A percentile compares a stretch with the other conserved stretches of the same genome.
These are phyloP conservation scores for Gymnoscelis rufifasciata DNA, from an alignment of 2,888 invertebrate species.

Conservation along the genomic window DNA sequence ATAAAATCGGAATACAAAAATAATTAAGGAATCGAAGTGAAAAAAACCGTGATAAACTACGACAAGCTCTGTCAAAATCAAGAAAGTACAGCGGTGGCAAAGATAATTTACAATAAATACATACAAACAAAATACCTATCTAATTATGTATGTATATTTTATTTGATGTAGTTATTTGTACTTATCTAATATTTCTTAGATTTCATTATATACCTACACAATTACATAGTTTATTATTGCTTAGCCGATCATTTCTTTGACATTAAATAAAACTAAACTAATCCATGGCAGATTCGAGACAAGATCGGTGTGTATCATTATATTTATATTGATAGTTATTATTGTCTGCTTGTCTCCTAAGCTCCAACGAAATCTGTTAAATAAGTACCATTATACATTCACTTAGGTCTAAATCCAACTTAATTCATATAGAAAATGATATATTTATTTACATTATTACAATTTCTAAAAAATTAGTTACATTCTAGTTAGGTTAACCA, in stretches of 20 bases:
- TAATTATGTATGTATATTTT: too few relatives aligned
- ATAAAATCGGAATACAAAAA: background rate
- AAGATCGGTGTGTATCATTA: slow-evolving; percentile 2
- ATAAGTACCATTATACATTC: background rate
- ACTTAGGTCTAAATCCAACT: background rate
- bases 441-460: background rate
- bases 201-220: too few relatives aligned
- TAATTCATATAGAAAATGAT: background rate
- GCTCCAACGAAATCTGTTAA: slow-evolving; percentile 1
- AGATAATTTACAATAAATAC: too few relatives aligned
- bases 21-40: background rate
- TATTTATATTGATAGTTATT: background rate
- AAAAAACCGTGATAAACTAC: background rate
- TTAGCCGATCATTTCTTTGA: slow-evolving; percentile 3
- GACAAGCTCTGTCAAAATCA: too few relatives aligned
- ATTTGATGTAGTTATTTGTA: too few relatives aligned
- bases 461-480: too few relatives aligned
- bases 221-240: background rate
- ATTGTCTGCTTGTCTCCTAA: slow-evolving; percentile 13
- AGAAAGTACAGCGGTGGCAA: too few relatives aligned
- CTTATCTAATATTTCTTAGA: too few relatives aligned
- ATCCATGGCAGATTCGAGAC: slow-evolving; percentile 2
- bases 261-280: too few relatives aligned
- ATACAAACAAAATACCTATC: too few relatives aligned
- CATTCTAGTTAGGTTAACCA: too few relatives aligned